Percentiles rank a stretch among this genome's conserved stretches.
These are phyloP conservation scores for Campylorhamphus procurvoides DNA, from an alignment of 2,113 vertebrate genomes.

Conservation along the genomic window DNA sequence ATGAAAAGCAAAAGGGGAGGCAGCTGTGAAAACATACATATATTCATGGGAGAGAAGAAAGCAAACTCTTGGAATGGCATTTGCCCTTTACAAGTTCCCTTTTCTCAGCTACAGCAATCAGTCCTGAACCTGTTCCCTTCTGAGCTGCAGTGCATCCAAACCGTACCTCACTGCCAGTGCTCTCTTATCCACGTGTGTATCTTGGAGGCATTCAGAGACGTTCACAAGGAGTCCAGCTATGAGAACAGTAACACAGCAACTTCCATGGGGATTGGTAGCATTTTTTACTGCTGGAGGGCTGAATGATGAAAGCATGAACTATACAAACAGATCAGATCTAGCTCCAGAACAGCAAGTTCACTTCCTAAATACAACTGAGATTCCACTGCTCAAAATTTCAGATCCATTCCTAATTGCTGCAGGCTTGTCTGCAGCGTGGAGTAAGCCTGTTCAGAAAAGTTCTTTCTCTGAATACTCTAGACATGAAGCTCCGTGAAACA, in stretches of 20 bases:
- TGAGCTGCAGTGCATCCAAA: background rate
- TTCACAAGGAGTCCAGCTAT: background rate
- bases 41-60: conserved; percentile 7
- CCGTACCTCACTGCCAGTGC: background rate
- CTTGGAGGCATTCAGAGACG: background rate
- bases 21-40: background rate
- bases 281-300: background rate
- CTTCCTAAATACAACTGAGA: background rate
- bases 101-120: background rate
- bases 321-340: background rate
- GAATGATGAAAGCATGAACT: background rate
- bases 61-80: background rate
- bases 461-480: background rate
- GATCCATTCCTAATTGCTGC: background rate
- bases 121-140: background rate
- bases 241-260: background rate
- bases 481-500: background rate
- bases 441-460: background rate
- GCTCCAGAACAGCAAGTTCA: background rate
- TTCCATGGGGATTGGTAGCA: background rate
- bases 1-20: background rate
- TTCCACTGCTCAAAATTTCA: background rate
- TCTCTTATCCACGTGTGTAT: background rate
- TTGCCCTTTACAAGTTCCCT: conserved; percentile 30
- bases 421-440: background rate